Percentiles rank a stretch among this genome's conserved stretches.
These are phyloP conservation scores for Polydrusus cervinus DNA, from an alignment of 2,888 invertebrate genomes.

Conservation along the genomic window DNA sequence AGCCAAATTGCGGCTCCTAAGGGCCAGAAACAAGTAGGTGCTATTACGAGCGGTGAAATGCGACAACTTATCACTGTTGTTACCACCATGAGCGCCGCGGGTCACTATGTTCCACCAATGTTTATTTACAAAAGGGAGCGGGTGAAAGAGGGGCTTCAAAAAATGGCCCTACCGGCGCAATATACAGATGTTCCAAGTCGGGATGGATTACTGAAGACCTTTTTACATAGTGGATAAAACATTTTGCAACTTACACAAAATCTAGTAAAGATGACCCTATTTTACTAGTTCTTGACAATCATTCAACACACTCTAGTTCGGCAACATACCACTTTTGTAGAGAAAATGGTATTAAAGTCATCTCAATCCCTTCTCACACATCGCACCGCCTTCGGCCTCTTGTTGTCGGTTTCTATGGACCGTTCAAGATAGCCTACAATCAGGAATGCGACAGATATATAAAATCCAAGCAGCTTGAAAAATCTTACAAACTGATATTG, in stretches of 20 bases:
- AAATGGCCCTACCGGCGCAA: constrained; percentile 50
- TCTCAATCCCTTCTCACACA: constrained; percentile 54
- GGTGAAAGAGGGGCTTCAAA: constrained; percentile 33
- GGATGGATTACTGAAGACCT: constrained; percentile 55
- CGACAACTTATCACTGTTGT: constrained; percentile 46
- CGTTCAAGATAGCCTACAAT: constrained; percentile 52
- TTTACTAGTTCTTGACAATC: constrained; percentile 47
- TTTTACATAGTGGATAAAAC: constrained; percentile 54
- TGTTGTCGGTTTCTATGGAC: constrained; percentile 52
- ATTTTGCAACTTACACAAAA: constrained; percentile 45
- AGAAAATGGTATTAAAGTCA: constrained; percentile 45
- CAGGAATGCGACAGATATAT: constrained; percentile 43
- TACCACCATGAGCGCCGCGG: constrained; percentile 45
- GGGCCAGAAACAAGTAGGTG: constrained; percentile 52
- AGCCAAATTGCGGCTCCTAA: constrained; percentile 36
- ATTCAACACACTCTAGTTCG: constrained; percentile 44
- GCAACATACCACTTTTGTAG: constrained; percentile 46
- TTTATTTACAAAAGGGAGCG: constrained; percentile 51
- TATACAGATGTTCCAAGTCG: constrained; percentile 51
- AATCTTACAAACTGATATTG: background rate
- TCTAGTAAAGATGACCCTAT: constrained; percentile 16
- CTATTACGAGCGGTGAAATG: constrained; percentile 49
- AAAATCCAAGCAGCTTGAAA: background rate
- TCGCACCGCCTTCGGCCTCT: constrained; percentile 54
- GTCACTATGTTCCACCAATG: constrained; percentile 44